A percentile compares a stretch with the other conserved stretches of the same genome.
Evolutionary conservation across 2,888 invertebrate genomes (phyloP).

Genomic region (Ophion slaviceki): DNA sequence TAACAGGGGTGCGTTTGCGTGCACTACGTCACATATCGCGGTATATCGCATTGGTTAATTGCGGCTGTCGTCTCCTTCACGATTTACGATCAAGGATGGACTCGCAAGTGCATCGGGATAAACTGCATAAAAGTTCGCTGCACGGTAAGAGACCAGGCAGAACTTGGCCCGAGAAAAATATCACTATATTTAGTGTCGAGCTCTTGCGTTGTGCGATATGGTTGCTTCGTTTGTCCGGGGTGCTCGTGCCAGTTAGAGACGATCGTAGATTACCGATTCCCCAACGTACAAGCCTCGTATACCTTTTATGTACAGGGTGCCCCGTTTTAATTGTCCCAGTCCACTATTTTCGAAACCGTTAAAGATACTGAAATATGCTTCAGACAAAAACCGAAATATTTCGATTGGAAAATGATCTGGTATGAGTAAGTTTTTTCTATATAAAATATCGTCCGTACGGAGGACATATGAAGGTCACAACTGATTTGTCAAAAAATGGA

Average conservation of each 20-base stretch:
- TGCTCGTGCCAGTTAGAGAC: slow-evolving; percentile 62
- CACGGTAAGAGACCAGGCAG: slow-evolving; percentile 22
- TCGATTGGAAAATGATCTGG: no score
- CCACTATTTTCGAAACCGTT: background rate
- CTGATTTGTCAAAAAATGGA: no score
- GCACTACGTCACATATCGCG: slow-evolving; percentile 39
- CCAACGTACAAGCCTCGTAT: slow-evolving; percentile 23
- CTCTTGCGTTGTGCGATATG: slow-evolving; percentile 67
- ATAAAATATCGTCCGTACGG: no score
- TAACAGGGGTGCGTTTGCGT: slow-evolving; percentile 14
- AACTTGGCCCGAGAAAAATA: background rate
- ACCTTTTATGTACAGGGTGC: background rate
- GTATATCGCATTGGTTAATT: slow-evolving; percentile 79
- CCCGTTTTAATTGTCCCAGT: background rate
- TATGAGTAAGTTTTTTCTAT: no score
- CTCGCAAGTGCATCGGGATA: slow-evolving; percentile 57
- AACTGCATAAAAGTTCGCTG: slow-evolving; percentile 15
- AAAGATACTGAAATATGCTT: no score
- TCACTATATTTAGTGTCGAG: slow-evolving; percentile 25
- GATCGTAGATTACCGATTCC: slow-evolving; percentile 73
- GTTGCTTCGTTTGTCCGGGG: slow-evolving; percentile 63
- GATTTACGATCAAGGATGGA: slow-evolving; percentile 72
- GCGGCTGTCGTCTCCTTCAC: slow-evolving; percentile 74
- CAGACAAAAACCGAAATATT: no score
- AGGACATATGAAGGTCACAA: no score